These are phyloP conservation scores for Gortyna flavago DNA, from an alignment of 2,888 invertebrate species.

Conservation along the genomic window DNA sequence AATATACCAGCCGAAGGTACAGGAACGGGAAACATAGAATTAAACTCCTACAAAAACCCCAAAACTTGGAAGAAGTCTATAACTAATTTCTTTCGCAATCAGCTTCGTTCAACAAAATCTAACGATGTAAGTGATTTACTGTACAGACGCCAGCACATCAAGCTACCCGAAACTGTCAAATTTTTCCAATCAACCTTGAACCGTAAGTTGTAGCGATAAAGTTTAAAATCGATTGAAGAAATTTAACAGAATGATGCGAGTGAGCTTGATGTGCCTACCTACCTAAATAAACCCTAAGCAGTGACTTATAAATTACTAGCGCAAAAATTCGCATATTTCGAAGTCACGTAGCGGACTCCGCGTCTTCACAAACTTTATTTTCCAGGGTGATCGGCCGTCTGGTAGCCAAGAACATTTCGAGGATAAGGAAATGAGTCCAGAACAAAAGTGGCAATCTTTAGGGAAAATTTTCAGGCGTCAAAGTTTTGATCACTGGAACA, in stretches of 20 bases:
- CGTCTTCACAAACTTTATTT: constrained; percentile 45
- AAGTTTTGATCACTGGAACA: constrained; percentile 84
- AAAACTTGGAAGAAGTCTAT: constrained; percentile 88
- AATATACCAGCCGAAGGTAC: constrained; percentile 78
- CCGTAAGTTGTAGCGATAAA: too few relatives aligned
- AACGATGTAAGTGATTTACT: constrained; percentile 80
- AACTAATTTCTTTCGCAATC: constrained; percentile 85
- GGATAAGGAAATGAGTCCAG: constrained; percentile 81
- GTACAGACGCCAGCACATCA: background rate
- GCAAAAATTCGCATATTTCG: too few relatives aligned
- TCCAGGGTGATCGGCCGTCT: constrained; percentile 83
- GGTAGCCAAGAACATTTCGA: constrained; percentile 82
- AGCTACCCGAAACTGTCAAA: too few relatives aligned
- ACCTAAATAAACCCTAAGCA: background rate
- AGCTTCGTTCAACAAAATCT: constrained; percentile 84
- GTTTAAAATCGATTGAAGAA: too few relatives aligned
- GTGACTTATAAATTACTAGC: too few relatives aligned
- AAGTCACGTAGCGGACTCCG: too few relatives aligned
- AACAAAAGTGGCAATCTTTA: constrained; percentile 88
- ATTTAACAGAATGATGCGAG: too few relatives aligned
- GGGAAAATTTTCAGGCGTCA: constrained; percentile 87
- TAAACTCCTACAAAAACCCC: constrained; percentile 81
- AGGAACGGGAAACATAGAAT: constrained; percentile 73
- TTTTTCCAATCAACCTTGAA: too few relatives aligned
- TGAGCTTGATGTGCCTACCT: background rate